phyloP scores from a whole-genome alignment of 2,797 vertebrate genomes.

The Chromobotia macracanthus region DNA sequence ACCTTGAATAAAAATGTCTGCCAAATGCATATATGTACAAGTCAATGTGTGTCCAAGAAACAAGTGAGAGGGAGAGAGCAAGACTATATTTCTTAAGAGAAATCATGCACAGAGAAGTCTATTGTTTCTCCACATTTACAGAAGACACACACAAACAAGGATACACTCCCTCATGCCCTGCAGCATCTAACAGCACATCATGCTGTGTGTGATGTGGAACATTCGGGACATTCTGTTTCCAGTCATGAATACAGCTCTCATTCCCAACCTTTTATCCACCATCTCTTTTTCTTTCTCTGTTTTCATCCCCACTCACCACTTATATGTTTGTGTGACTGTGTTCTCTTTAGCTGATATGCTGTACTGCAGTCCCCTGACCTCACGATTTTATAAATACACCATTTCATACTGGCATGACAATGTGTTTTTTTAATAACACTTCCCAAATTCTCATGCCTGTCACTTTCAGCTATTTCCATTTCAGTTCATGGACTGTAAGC shows the following conservation, averaged over 20 bases:
- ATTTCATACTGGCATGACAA: conserved; percentile 1
- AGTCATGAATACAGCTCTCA: neutral
- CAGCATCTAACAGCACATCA: neutral
- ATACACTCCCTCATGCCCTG: neutral
- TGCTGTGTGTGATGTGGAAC: conserved; percentile 22
- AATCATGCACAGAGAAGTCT: neutral
- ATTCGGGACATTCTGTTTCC: conserved; percentile 43
- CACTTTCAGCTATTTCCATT: neutral
- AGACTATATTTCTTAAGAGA: neutral
- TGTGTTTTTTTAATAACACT: neutral
- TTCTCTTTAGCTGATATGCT: conserved; percentile 4
- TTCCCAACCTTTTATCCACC: neutral
- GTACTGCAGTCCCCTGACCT: neutral
- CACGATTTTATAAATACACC: conserved; percentile 6
- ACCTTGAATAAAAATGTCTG: no score
- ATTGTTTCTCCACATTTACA: conserved; percentile 21
- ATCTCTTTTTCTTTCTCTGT: neutral
- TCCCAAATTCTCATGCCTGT: neutral
- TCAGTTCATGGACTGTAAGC: neutral
- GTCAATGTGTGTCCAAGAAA: neutral
- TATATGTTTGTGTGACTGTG: neutral
- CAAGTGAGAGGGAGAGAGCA: no score
- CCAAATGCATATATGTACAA: no score
- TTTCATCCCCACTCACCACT: neutral
- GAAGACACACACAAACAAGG: conserved; percentile 5